Conservation (phyloP, 2,113 vertebrate genomes). For the Sturnira hondurensis region DNA sequence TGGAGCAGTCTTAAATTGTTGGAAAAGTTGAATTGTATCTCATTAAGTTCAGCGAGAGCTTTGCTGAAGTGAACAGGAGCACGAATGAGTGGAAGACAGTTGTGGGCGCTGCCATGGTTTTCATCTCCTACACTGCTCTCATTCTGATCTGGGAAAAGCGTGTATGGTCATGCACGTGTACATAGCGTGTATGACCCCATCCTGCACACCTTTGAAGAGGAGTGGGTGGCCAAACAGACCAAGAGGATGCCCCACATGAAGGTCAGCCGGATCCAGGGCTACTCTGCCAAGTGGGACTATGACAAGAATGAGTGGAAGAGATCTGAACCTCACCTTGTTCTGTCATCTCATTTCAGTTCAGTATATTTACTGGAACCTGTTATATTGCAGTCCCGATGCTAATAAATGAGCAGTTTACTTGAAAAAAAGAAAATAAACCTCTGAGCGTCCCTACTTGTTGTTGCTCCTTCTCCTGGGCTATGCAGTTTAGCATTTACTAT, state of each 20-base stretch:
- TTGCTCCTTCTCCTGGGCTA: background rate
- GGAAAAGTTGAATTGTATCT: conserved; percentile 94
- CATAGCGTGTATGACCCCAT: conserved; percentile 88
- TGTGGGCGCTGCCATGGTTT: conserved; percentile 82
- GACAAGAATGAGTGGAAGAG: conserved; percentile 97
- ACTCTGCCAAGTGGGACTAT: conserved; percentile 93
- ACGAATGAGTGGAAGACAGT: conserved; percentile 90
- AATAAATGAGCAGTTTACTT: conserved; percentile 86
- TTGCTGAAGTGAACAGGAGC: conserved; percentile 84
- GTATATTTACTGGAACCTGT: conserved; percentile 81
- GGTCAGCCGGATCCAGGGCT: conserved; percentile 87
- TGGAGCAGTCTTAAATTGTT: conserved; percentile 88
- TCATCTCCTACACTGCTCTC: conserved; percentile 85
- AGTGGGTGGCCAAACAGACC: conserved; percentile 88
- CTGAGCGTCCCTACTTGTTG: background rate
- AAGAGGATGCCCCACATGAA: conserved; percentile 95
- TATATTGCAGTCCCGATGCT: conserved; percentile 78
- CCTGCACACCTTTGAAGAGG: conserved; percentile 87
- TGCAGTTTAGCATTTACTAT: background rate
- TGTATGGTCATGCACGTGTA: no score
- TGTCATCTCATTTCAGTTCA: conserved; percentile 66
- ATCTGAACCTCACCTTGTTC: conserved; percentile 51
- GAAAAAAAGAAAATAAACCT: background rate
- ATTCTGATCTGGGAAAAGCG: conserved; percentile 90
- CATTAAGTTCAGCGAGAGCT: conserved; percentile 91